A percentile compares a stretch with the other conserved stretches of the same genome.
These are phyloP conservation scores for Propithecus deckenii DNA, from an alignment of 2,797 vertebrate genomes.

Conservation along the genomic window DNA sequence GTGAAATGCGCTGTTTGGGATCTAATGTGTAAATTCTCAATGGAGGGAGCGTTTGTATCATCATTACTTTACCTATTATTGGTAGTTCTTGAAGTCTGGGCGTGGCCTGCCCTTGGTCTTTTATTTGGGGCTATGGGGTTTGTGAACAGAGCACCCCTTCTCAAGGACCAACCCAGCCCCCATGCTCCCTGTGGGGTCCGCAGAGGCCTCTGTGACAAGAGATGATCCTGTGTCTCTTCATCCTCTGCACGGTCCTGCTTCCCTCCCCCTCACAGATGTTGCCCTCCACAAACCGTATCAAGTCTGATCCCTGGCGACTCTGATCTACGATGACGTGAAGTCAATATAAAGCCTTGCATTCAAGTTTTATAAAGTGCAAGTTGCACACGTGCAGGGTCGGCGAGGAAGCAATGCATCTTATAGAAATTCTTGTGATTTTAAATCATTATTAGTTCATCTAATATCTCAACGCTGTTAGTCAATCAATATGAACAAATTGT, in stretches of 20 bases:
- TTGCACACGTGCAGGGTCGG: background rate
- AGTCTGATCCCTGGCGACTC: too few relatives aligned
- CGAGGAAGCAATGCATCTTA: background rate
- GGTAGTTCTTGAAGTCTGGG: background rate
- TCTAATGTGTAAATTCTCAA: background rate
- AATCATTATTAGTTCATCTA: background rate
- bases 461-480: background rate
- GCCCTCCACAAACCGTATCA: background rate
- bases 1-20: background rate
- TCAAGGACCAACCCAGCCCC: background rate
- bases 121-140: background rate
- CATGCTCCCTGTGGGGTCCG: accelerated
- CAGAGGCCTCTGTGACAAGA: accelerated
- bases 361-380: background rate
- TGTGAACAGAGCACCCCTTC: background rate
- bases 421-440: background rate
- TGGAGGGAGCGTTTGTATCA: background rate
- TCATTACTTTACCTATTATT: accelerated
- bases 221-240: accelerated
- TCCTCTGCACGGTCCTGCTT: background rate
- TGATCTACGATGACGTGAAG: background rate
- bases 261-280: accelerated
- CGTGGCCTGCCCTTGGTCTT: background rate
- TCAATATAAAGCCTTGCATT: background rate
- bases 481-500: background rate